These are phyloP conservation scores for Oxyruncus cristatus DNA, from an alignment of 2,113 vertebrate species.

Conservation along the genomic window DNA sequence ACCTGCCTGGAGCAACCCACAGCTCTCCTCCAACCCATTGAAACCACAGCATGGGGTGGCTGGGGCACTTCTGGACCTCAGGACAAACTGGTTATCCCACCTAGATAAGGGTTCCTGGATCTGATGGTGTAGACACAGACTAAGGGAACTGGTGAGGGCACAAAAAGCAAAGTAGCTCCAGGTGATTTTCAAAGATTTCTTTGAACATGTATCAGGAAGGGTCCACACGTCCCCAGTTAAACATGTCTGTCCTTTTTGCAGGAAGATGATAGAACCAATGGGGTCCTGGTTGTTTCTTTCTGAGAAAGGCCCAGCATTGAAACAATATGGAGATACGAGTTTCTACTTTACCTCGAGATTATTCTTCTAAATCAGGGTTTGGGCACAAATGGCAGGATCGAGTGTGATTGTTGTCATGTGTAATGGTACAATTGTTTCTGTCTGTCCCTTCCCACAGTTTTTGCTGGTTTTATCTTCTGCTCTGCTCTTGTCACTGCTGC, in stretches of 20 bases:
- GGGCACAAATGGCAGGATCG: neutral
- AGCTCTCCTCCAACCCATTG: neutral
- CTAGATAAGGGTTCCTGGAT: neutral
- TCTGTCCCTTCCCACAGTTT: neutral
- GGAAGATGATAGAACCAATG: neutral
- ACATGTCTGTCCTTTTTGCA: neutral
- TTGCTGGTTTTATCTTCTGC: neutral
- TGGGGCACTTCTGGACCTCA: neutral
- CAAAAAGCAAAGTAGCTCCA: neutral
- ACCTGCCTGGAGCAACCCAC: neutral
- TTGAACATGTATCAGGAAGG: neutral
- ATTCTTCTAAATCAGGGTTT: neutral
- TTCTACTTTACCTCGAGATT: neutral
- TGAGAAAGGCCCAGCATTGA: neutral
- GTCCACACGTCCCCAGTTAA: neutral
- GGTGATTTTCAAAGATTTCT: neutral
- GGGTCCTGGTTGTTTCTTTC: neutral
- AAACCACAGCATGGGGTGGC: neutral
- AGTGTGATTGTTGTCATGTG: neutral
- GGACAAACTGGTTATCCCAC: neutral
- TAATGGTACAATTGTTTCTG: neutral
- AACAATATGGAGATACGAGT: neutral
- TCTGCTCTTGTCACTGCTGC: neutral
- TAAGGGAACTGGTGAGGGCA: neutral
- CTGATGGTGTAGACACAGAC: neutral